Percentiles rank a stretch among this genome's conserved stretches.
These are phyloP conservation scores for Gryllus bimaculatus DNA, from an alignment of 1,140 invertebrate species.

Conservation along the genomic window DNA sequence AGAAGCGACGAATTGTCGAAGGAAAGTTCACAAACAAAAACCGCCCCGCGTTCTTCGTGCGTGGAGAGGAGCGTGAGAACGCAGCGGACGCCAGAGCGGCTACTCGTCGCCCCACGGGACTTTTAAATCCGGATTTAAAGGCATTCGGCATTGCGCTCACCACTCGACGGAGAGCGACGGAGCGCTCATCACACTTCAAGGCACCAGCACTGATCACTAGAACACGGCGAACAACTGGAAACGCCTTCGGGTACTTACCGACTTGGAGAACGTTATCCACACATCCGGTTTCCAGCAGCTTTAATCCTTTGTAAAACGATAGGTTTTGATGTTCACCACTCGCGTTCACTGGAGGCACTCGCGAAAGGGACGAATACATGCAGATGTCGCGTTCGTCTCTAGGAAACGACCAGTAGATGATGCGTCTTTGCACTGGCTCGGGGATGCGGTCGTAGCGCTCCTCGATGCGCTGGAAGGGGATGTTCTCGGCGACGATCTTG, in stretches of 20 bases:
- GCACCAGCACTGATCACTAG: not conserved
- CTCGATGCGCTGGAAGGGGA: constrained; percentile 78
- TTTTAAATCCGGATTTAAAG: not conserved
- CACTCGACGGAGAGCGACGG: too few relatives aligned
- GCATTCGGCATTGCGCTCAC: not conserved
- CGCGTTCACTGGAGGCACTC: constrained; percentile 31
- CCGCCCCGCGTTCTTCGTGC: too few relatives aligned
- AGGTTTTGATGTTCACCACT: constrained; percentile 60
- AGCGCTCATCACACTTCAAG: not conserved
- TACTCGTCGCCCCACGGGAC: not conserved
- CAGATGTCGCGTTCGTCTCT: constrained; percentile 76
- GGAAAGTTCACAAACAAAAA: too few relatives aligned
- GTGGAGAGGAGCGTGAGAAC: too few relatives aligned
- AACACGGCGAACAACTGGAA: not conserved
- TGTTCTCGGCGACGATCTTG: constrained; percentile 70
- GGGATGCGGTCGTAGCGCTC: constrained; percentile 77
- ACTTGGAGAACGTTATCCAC: constrained; percentile 80
- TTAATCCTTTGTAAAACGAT: constrained; percentile 75
- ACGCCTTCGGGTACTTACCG: constrained; percentile 52
- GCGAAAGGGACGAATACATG: constrained; percentile 77
- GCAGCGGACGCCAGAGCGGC: not conserved
- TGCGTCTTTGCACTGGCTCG: constrained; percentile 74
- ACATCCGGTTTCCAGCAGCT: constrained; percentile 65
- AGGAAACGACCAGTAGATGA: constrained; percentile 83
- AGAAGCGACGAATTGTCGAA: too few relatives aligned